Percentiles rank a stretch among this genome's conserved stretches.
Evolutionary conservation across 2,888 invertebrate genomes (phyloP).

Genomic region (Geotrupes spiniger): DNA sequence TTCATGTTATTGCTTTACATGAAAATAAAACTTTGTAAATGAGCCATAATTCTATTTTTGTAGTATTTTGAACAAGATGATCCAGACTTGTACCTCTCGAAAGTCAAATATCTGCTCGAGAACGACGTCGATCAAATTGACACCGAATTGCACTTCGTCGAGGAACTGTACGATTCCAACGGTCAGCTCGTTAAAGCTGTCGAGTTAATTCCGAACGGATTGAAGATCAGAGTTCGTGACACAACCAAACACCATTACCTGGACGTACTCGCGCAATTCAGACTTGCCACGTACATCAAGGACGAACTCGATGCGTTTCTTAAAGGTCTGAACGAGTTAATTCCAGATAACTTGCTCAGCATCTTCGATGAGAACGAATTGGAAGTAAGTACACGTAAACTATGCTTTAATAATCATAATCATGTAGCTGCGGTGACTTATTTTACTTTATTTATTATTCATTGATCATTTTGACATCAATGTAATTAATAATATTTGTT

Average conservation of each 20-base stretch:
- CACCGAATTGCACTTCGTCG: slow-evolving; percentile 83
- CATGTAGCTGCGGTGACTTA: too few species aligned
- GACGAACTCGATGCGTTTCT: slow-evolving; percentile 85
- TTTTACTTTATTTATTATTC: too few species aligned
- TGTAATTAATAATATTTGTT: slow-evolving; percentile 35
- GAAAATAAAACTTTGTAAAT: too few species aligned
- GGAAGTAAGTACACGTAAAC: slow-evolving; percentile 72
- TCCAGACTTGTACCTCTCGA: slow-evolving; percentile 88
- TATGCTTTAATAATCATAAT: too few species aligned
- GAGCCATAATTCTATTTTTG: slow-evolving; percentile 33
- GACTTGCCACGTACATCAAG: slow-evolving; percentile 76
- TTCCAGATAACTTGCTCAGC: slow-evolving; percentile 88
- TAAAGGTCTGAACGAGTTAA: slow-evolving; percentile 85
- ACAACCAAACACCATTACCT: slow-evolving; percentile 77
- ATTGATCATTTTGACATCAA: background rate
- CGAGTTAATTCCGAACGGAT: slow-evolving; percentile 82
- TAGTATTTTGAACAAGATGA: slow-evolving; percentile 96
- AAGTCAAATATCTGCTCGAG: slow-evolving; percentile 89
- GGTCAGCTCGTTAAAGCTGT: slow-evolving; percentile 76
- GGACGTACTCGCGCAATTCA: slow-evolving; percentile 85
- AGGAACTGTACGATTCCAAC: slow-evolving; percentile 79
- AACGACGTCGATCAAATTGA: slow-evolving; percentile 79
- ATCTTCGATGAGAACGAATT: slow-evolving; percentile 96
- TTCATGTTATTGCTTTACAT: too few species aligned
- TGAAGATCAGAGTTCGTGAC: slow-evolving; percentile 71